phyloP scores from a whole-genome alignment of 2,888 invertebrate genomes.

The Dynastes hyllus region DNA sequence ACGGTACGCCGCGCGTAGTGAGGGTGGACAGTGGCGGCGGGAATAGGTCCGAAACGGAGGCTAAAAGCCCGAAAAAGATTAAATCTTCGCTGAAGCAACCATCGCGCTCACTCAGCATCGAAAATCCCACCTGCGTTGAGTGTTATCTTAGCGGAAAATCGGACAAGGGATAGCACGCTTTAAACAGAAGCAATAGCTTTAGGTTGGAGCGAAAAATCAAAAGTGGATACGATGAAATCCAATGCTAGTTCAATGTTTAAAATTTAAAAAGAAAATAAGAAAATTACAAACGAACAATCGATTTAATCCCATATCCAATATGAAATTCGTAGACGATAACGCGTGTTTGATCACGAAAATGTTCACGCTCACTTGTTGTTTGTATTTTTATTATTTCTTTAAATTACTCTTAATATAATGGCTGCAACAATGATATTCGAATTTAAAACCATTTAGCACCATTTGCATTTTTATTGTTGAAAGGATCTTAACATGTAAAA shows the following conservation, averaged over 20 bases:
- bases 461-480: no score
- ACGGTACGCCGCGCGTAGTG: constrained; percentile 38
- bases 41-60: constrained; percentile 50
- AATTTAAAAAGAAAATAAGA: background rate
- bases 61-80: constrained; percentile 64
- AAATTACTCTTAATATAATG: background rate
- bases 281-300: constrained; percentile 16
- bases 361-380: background rate
- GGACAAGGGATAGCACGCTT: constrained; percentile 68
- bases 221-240: constrained; percentile 65
- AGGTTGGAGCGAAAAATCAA: constrained; percentile 57
- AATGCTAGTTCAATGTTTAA: constrained; percentile 60
- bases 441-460: background rate
- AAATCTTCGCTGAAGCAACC: constrained; percentile 68
- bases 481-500: no score
- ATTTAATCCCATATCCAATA: constrained; percentile 25
- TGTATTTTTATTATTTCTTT: background rate
- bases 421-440: constrained; percentile 30
- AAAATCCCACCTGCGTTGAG: constrained; percentile 83
- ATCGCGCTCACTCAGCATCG: constrained; percentile 76
- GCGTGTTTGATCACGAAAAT: background rate
- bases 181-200: constrained; percentile 47
- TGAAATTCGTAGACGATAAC: background rate
- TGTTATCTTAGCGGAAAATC: constrained; percentile 80
- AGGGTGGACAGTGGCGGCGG: constrained; percentile 41